Evolutionary conservation across 2,888 invertebrate species (phyloP).

Genomic region (Lamellibrachia satsuma): DNA sequence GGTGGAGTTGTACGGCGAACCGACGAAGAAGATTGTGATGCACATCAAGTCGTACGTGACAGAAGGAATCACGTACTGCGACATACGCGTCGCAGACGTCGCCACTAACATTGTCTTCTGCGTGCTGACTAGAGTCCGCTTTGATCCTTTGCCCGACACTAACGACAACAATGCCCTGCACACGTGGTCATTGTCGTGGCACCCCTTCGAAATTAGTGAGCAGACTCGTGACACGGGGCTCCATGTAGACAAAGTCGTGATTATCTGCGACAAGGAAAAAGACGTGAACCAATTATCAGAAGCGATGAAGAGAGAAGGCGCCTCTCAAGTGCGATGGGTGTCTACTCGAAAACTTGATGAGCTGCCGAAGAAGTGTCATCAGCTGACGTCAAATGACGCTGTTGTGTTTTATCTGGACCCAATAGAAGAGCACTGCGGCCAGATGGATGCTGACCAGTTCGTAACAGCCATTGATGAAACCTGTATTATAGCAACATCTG

Average conservation of each 20-base stretch:
- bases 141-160: not conserved
- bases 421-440: not conserved
- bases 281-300: not conserved
- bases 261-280: not conserved
- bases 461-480: not conserved
- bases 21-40: not conserved
- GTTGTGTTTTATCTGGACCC: not conserved
- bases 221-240: not conserved
- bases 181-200: not conserved
- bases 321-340: not conserved
- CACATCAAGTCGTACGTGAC: not conserved
- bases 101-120: not conserved
- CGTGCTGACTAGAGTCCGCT: not conserved
- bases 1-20: not conserved
- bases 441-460: not conserved
- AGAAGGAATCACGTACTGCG: not conserved
- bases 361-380: not conserved
- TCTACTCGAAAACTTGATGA: not conserved
- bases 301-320: not conserved
- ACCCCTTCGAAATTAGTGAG: not conserved
- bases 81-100: not conserved
- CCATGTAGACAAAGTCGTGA: not conserved
- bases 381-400: not conserved
- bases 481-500: not conserved
- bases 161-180: not conserved